phyloP scores from a whole-genome alignment of 2,113 vertebrate genomes.

The Neodon shergylaensis region DNA sequence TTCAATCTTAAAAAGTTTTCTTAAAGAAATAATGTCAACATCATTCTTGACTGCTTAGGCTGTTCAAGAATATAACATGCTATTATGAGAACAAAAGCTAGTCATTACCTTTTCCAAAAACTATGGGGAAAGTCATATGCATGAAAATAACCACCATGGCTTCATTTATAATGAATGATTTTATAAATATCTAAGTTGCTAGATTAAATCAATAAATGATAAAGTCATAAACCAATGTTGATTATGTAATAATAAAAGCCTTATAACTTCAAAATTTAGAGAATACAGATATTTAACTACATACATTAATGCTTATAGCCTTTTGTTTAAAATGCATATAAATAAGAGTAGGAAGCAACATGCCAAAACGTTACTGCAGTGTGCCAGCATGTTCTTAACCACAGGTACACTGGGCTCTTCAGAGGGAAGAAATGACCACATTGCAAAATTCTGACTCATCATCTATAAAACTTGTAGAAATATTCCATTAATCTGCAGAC shows the following conservation, averaged over 20 bases:
- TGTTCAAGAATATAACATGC: neutral
- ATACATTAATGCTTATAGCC: neutral
- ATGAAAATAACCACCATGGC: neutral
- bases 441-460: neutral
- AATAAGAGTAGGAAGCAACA: neutral
- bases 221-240: neutral
- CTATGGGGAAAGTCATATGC: neutral
- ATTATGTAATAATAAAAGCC: slow-evolving; percentile 4
- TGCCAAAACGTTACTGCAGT: neutral
- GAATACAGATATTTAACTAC: slow-evolving; percentile 1
- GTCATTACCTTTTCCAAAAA: neutral
- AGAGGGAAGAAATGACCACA: neutral
- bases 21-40: neutral
- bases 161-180: neutral
- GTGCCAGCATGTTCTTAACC: neutral
- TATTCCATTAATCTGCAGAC: neutral
- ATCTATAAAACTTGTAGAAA: neutral
- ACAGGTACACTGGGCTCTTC: neutral
- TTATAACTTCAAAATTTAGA: neutral
- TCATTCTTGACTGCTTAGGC: neutral
- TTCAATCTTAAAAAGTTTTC: neutral
- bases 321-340: neutral
- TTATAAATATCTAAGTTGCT: neutral
- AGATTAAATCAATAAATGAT: neutral
- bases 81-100: neutral